phyloP scores from a whole-genome alignment of 2,113 vertebrate genomes.

The Gymnocephalus cernua region DNA sequence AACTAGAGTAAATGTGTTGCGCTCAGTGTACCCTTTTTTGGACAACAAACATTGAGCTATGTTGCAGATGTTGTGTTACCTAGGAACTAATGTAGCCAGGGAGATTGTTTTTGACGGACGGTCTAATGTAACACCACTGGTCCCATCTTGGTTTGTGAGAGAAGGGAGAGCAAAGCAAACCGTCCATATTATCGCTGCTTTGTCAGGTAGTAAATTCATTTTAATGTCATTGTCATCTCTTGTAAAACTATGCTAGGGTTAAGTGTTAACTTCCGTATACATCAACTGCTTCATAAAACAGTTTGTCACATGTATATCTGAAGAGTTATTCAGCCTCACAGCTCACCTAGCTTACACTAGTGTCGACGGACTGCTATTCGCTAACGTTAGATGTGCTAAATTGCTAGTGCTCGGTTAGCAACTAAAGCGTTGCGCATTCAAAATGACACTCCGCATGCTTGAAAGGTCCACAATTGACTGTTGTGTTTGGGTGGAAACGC shows the following conservation, averaged over 20 bases:
- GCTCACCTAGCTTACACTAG: slow-evolving; percentile 44
- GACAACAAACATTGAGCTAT: not conserved
- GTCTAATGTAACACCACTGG: slow-evolving; percentile 72
- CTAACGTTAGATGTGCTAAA: slow-evolving; percentile 60
- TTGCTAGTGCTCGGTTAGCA: slow-evolving; percentile 72
- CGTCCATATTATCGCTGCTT: slow-evolving; percentile 88
- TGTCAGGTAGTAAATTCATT: slow-evolving; percentile 83
- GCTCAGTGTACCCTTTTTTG: not conserved
- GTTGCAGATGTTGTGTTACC: not conserved
- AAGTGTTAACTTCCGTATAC: not conserved
- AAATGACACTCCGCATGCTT: slow-evolving; percentile 53
- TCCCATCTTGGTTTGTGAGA: slow-evolving; percentile 86
- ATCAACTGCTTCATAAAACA: slow-evolving; percentile 18
- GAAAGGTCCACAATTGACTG: not conserved
- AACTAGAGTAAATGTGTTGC: not conserved
- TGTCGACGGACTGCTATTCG: slow-evolving; percentile 56
- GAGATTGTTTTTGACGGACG: slow-evolving; percentile 68
- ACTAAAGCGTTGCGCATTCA: slow-evolving; percentile 76
- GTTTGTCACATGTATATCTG: slow-evolving; percentile 16
- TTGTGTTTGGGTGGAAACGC: not conserved
- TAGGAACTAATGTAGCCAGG: slow-evolving; percentile 66
- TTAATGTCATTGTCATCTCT: slow-evolving; percentile 63
- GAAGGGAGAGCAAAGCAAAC: slow-evolving; percentile 76
- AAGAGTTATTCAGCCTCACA: slow-evolving; percentile 48
- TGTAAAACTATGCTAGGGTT: slow-evolving; percentile 18